Evolutionary conservation across 2,797 vertebrate species (phyloP).

Genomic region (Hydrolagus colliei): DNA sequence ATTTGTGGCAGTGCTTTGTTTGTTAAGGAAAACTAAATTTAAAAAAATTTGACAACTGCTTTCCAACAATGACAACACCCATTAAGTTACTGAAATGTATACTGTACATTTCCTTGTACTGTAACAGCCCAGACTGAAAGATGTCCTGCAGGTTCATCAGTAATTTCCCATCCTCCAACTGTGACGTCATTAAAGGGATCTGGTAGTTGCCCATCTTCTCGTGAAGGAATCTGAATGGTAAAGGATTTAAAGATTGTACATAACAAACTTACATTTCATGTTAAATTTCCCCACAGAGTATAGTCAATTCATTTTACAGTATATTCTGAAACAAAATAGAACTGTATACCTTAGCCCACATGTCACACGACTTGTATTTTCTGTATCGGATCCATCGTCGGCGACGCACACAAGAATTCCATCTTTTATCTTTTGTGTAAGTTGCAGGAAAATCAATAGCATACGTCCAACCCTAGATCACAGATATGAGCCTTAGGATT

Average conservation of each 20-base stretch:
- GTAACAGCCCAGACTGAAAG: conserved; percentile 88
- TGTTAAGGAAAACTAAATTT: too few relatives aligned
- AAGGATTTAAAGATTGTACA: background rate
- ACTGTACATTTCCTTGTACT: conserved; percentile 82
- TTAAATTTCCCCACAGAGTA: background rate
- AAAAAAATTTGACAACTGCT: background rate
- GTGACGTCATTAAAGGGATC: conserved; percentile 93
- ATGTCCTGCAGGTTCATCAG: conserved; percentile 74
- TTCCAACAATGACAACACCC: background rate
- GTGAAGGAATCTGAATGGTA: conserved; percentile 66
- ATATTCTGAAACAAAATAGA: background rate
- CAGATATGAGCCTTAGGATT: background rate
- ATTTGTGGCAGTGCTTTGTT: too few relatives aligned
- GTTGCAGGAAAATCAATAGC: conserved; percentile 88
- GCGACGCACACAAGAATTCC: conserved; percentile 94
- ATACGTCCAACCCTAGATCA: conserved; percentile 84
- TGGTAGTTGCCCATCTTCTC: conserved; percentile 63
- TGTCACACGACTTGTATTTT: conserved; percentile 79
- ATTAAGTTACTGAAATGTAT: background rate
- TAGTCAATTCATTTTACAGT: too few relatives aligned
- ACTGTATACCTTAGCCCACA: conserved; percentile 78
- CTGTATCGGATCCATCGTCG: conserved; percentile 88
- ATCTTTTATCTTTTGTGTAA: conserved; percentile 90
- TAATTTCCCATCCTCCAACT: conserved; percentile 86
- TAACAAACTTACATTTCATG: background rate